These are phyloP conservation scores for Euthynnus affinis DNA, from an alignment of 2,797 vertebrate genomes.

Conservation along the genomic window DNA sequence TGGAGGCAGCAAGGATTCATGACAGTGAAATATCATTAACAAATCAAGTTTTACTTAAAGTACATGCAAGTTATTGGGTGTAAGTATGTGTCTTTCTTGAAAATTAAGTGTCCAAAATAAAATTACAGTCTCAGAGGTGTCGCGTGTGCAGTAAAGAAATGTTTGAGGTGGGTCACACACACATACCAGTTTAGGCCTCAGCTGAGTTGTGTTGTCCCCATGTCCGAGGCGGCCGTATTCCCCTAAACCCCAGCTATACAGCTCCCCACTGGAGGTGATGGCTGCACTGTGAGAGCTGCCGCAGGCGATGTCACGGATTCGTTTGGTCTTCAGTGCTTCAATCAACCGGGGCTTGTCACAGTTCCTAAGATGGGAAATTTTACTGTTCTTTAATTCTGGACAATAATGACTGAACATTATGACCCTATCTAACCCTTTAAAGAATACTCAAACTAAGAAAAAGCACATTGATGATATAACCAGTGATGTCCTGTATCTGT, in stretches of 20 bases:
- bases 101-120: not conserved
- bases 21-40: not conserved
- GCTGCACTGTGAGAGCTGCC: slow-evolving; percentile 98
- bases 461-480: too few species aligned
- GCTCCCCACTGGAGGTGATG: slow-evolving; percentile 97
- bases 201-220: slow-evolving; percentile 97
- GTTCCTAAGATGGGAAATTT: slow-evolving; percentile 86
- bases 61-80: not conserved
- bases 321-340: slow-evolving; percentile 96
- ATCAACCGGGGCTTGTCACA: slow-evolving; percentile 98
- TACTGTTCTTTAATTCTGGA: not conserved
- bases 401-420: not conserved
- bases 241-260: slow-evolving; percentile 99
- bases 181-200: slow-evolving; percentile 96
- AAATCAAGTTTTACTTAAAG: not conserved
- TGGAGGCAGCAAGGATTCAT: not conserved
- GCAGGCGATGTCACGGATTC: slow-evolving; percentile 97
- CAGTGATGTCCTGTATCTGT: too few species aligned
- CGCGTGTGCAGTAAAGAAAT: not conserved
- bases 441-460: not conserved
- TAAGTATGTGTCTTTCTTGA: not conserved
- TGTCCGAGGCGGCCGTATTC: slow-evolving; percentile 98
- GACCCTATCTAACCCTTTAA: not conserved
- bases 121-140: not conserved
- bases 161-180: not conserved